Evolutionary conservation across 2,797 vertebrate genomes (phyloP), one percentile per base, ranked within the genome.

Genomic region (Coccyzus lansbergi): DNA sequence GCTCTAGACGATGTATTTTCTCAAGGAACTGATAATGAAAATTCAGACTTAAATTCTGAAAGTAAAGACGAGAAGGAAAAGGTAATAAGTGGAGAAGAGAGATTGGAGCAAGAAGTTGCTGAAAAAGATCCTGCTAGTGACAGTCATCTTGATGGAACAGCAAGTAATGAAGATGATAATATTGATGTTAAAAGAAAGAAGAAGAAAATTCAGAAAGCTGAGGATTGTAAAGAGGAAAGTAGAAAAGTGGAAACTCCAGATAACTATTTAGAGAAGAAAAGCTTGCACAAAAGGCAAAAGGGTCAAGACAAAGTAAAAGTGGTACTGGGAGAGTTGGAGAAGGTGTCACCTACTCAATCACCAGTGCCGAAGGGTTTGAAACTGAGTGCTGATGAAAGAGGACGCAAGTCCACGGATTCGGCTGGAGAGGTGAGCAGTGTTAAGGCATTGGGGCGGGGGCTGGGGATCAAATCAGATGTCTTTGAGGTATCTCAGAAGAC

Each of bases 131-230:
- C 33, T 5, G 3, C 53, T 91, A 60, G 44, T 31, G 95, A 97
- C 28, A 95, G 74, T 40, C 83, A 80, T 25, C 79, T 75, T 22
- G 96, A 97, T 46, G 92, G 71, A 29, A 69, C 83, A n/a, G 24
- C 62, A 19, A 96, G 96, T 94, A 92, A 97, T 44, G 98, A 98
- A 13, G 98, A 98, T 53, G 97, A 97, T 17, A 55, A 71, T 33
- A 44, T 36, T 51, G 97, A 98, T 14, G 89, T 94, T 93, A 99
- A 97, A 89, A 98, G 96, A 79, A 99, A 98, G 93, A 99, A 98
- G 78, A 98, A 97, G 58, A 99, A 98, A 86, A 87, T 65, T 16
- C 98, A 98, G 94, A 98, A 96, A 86, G 44, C 80, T 89, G 86
- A 97, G 77, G 96, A 98, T 86, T 29, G 88, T 96, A 96, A 74